Evolutionary conservation across 2,888 invertebrate genomes (phyloP), one percentile per base, ranked within the genome.

Genomic region (Encarsia formosa): DNA sequence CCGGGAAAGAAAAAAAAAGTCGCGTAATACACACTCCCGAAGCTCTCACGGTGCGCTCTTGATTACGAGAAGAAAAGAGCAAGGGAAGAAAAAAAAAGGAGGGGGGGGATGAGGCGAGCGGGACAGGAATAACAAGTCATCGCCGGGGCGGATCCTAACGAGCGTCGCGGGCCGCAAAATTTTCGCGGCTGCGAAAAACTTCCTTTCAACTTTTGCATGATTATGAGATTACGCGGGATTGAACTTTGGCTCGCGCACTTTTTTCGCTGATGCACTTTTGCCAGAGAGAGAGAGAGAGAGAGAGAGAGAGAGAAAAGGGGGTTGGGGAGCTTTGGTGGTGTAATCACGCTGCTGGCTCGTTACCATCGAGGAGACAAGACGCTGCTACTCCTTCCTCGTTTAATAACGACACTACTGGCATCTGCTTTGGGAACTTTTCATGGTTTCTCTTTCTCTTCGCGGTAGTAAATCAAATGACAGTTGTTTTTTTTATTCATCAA

Each of bases 141-240:
- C 38, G 49, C 19, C n/a, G 24, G n/a, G 26, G 41, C 5, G 29
- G 26, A 34, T 37, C 35, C 31, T 48, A 48, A 50, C 47, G 50
- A 47, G 53, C 31, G 31, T 23, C 37, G 5, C 24, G 24, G n/a
- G 40, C 23, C 5, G 23, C 15, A 45, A 45, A 45, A 43, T 40
- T 46, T 43, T 43, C 34, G 49, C 34, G 20, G 54, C 35, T 16
- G 46, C 41, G 38, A 51, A 48, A 51, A 23, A 48, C 52, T 22
- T 49, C 47, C 45, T 52, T 56, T 49, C 49, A 52, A 56, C 52
- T 56, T 52, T 48, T 46, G 56, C 49, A 49, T 49, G 56, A 56
- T 56, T 52, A 52, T 43, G 49, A 52, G 56, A 56, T 52, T 52
- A 56, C 52, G 56, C 38, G 56, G 48, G 48, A 53, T 56, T 50